A percentile compares a stretch with the other conserved stretches of the same genome.
These are phyloP conservation scores for Grantiella picta DNA, from an alignment of 2,113 vertebrate genomes.

Conservation along the genomic window DNA sequence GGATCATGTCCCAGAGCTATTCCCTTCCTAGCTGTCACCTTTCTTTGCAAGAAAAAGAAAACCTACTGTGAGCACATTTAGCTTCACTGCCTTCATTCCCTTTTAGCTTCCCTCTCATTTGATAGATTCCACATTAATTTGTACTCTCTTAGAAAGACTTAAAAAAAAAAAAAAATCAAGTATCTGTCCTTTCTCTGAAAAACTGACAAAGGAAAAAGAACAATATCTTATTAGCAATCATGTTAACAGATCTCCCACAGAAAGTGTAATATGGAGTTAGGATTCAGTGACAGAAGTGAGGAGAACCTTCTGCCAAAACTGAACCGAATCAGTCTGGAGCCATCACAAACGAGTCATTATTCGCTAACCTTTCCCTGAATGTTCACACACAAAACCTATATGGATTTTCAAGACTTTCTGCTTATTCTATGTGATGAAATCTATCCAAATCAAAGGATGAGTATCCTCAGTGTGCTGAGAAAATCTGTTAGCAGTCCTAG, in stretches of 20 bases:
- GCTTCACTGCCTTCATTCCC: neutral
- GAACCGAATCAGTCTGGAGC: neutral
- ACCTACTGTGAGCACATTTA: neutral
- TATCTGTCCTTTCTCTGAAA: neutral
- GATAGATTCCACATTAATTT: conserved; percentile 2
- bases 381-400: neutral
- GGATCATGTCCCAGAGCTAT: conserved; percentile 44
- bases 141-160: neutral
- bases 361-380: neutral
- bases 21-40: conserved; percentile 20
- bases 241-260: neutral
- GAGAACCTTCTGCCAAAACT: conserved; percentile 8
- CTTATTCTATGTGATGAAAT: neutral
- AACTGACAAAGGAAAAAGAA: conserved; percentile 11
- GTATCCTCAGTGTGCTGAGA: neutral
- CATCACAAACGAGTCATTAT: conserved; percentile 6
- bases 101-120: neutral
- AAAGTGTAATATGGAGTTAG: neutral
- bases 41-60: conserved; percentile 28
- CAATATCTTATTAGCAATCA: conserved; percentile 21
- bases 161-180: neutral
- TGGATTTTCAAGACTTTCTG: neutral
- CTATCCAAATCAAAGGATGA: neutral
- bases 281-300: neutral
- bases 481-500: neutral